Conservation (phyloP, 1,140 invertebrate genomes). For the Drosophila oshimai region DNA sequence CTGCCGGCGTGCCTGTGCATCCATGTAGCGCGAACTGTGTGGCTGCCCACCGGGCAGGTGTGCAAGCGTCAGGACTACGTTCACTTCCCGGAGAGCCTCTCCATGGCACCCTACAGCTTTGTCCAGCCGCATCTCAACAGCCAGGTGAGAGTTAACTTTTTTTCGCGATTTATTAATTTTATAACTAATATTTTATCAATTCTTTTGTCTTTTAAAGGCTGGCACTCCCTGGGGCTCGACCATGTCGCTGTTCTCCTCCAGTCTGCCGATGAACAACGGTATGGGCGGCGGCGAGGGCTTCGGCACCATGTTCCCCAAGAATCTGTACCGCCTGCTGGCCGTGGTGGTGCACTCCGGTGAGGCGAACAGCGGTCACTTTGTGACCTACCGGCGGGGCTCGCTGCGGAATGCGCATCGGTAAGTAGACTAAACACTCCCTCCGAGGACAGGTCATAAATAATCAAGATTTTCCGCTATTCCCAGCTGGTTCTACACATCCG, state of each 20-base stretch:
- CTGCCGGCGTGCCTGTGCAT: conserved; percentile 85
- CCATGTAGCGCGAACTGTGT: conserved; percentile 93
- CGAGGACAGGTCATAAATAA: neutral
- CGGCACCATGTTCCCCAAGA: conserved; percentile 81
- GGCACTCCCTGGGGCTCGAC: conserved; percentile 81
- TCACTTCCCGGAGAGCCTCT: conserved; percentile 91
- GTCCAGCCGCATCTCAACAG: conserved; percentile 84
- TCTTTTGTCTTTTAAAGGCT: conserved; percentile 33
- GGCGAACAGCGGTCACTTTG: conserved; percentile 94
- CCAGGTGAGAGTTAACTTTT: conserved; percentile 79
- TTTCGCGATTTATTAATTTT: neutral
- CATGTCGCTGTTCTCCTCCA: conserved; percentile 77
- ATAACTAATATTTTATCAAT: neutral
- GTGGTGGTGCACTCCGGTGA: conserved; percentile 95
- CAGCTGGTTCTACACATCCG: conserved; percentile 88
- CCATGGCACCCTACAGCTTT: conserved; percentile 90
- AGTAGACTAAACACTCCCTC: neutral
- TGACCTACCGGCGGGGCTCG: conserved; percentile 92
- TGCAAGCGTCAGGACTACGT: conserved; percentile 94
- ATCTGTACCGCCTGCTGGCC: conserved; percentile 89
- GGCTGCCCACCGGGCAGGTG: conserved; percentile 88
- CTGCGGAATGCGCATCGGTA: conserved; percentile 84
- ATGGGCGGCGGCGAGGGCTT: conserved; percentile 61
- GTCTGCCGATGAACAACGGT: conserved; percentile 76
- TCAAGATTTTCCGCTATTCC: neutral